A percentile compares a stretch with the other conserved stretches of the same genome.
phyloP scores from a whole-genome alignment of 2,888 invertebrate species.

The Erannis defoliaria region DNA sequence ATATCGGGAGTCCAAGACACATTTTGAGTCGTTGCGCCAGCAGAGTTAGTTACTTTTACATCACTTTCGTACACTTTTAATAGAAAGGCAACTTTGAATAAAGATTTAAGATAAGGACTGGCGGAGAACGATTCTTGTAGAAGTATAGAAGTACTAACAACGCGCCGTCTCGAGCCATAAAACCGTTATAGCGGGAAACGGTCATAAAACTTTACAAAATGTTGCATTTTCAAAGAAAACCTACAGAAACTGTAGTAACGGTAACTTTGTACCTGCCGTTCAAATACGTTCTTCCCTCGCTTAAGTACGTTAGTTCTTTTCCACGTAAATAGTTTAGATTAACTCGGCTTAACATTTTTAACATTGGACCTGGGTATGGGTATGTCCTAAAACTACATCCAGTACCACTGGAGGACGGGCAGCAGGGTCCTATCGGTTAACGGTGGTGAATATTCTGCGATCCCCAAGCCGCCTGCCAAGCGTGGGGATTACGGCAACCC shows the following conservation, averaged over 20 bases:
- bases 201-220: conserved; percentile 35
- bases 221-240: conserved; percentile 35
- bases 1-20: not conserved
- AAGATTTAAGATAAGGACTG: conserved; percentile 8
- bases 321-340: not conserved
- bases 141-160: conserved; percentile 18
- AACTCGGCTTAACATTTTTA: too few species aligned
- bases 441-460: too few species aligned
- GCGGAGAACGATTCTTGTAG: conserved; percentile 14
- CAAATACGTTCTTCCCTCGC: not conserved
- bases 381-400: too few species aligned
- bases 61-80: not conserved
- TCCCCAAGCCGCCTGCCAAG: too few species aligned
- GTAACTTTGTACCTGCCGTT: conserved; percentile 10
- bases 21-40: too few species aligned
- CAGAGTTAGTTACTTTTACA: not conserved
- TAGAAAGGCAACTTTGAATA: conserved; percentile 12
- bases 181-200: conserved; percentile 29
- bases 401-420: too few species aligned
- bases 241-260: conserved; percentile 3
- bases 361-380: too few species aligned
- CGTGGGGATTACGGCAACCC: too few species aligned
- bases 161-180: conserved; percentile 26
- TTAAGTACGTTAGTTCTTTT: not conserved
- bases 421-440: too few species aligned